These are phyloP conservation scores for Melolontha melolontha DNA, from an alignment of 2,888 invertebrate genomes.

Conservation along the genomic window DNA sequence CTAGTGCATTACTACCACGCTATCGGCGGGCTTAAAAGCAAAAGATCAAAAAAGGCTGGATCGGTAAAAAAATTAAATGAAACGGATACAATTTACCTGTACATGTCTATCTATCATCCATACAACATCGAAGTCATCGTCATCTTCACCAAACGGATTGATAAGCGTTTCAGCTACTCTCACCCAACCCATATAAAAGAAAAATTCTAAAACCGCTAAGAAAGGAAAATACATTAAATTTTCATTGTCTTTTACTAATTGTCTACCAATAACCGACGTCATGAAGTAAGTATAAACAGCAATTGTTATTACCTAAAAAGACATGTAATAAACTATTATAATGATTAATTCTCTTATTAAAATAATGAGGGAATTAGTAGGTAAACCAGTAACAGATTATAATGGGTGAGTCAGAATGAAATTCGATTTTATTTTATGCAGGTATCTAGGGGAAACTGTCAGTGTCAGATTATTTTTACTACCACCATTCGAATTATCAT, in stretches of 20 bases:
- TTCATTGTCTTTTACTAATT: conserved; percentile 67
- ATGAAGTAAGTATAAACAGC: conserved; percentile 92
- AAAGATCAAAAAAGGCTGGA: too few species aligned
- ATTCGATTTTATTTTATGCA: too few species aligned
- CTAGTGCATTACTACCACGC: too few species aligned
- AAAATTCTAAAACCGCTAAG: conserved; percentile 88
- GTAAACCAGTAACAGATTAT: too few species aligned
- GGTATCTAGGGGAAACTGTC: too few species aligned
- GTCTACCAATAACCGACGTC: conserved; percentile 88
- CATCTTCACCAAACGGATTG: conserved; percentile 92
- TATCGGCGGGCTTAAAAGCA: too few species aligned
- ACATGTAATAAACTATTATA: conserved; percentile 2
- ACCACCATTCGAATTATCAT: too few species aligned
- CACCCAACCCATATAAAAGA: conserved; percentile 90
- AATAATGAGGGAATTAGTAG: not conserved
- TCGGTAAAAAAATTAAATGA: not conserved
- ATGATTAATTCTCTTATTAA: conserved; percentile 3
- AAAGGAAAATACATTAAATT: conserved; percentile 86
- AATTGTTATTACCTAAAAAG: conserved; percentile 78
- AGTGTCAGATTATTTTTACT: too few species aligned
- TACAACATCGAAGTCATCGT: conserved; percentile 91
- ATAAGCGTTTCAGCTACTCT: conserved; percentile 91
- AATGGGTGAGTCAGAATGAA: too few species aligned
- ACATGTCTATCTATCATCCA: conserved; percentile 92
- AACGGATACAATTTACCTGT: conserved; percentile 69